Percentiles rank a stretch among this genome's conserved stretches.
Conservation (phyloP, 2,113 vertebrate species). For the Scomber colias region DNA sequence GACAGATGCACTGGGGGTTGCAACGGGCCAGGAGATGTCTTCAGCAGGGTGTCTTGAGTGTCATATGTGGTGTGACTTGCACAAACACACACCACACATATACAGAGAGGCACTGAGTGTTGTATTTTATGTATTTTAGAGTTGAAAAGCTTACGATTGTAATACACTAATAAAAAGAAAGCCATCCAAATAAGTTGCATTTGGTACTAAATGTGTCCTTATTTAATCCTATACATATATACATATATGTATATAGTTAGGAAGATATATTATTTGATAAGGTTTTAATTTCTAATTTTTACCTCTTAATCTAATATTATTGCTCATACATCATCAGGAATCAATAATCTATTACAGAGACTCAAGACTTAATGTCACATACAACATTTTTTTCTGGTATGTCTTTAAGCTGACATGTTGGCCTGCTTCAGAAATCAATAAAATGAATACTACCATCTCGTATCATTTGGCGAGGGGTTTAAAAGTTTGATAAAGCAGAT, state of each 20-base stretch:
- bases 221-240: no score
- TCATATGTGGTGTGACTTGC: neutral
- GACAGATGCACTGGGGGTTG: no score
- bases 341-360: neutral
- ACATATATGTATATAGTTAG: no score
- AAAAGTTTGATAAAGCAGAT: neutral
- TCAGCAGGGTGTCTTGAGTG: neutral
- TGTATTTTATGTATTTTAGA: no score
- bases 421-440: neutral
- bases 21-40: neutral
- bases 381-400: neutral
- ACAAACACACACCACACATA: neutral
- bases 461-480: neutral
- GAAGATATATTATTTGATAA: no score
- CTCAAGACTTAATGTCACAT: neutral
- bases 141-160: neutral
- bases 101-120: neutral
- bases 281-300: no score
- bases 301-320: no score
- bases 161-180: neutral
- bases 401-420: neutral
- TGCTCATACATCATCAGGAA: neutral
- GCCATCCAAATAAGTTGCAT: neutral
- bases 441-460: neutral
- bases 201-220: neutral